Conservation (phyloP, 2,888 invertebrate genomes). For the Drosophila paramelanica region DNA sequence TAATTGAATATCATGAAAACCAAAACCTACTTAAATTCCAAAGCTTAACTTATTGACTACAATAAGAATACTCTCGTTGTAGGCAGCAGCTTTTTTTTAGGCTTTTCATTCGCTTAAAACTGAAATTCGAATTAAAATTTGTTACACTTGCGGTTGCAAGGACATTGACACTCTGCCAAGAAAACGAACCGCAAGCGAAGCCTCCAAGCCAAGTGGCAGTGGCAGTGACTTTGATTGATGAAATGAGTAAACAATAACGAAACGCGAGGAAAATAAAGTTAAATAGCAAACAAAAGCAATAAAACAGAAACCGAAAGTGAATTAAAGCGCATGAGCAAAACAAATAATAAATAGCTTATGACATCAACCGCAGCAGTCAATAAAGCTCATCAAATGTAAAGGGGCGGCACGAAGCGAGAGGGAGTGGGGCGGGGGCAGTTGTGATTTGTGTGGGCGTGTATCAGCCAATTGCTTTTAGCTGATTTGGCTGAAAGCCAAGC, state of each 20-base stretch:
- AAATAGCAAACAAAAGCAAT: slow-evolving; percentile 23
- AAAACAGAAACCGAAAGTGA: slow-evolving; percentile 61
- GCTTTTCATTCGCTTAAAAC: background rate
- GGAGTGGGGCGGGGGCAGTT: background rate
- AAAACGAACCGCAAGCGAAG: background rate
- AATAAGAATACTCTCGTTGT: background rate
- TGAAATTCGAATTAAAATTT: slow-evolving; percentile 44
- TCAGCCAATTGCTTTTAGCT: slow-evolving; percentile 25
- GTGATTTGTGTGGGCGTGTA: slow-evolving; percentile 42
- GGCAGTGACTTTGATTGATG: slow-evolving; percentile 64
- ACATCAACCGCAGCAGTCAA: slow-evolving; percentile 55
- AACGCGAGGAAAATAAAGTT: slow-evolving; percentile 43
- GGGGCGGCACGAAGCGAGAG: slow-evolving; percentile 1
- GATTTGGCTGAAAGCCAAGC: slow-evolving; percentile 46
- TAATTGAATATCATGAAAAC: too few relatives aligned
- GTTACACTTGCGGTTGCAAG: slow-evolving; percentile 51
- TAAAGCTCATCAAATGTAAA: slow-evolving; percentile 43
- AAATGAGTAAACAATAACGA: slow-evolving; percentile 51
- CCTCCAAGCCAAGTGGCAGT: slow-evolving; percentile 33
- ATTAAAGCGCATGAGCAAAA: slow-evolving; percentile 58
- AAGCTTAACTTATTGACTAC: background rate
- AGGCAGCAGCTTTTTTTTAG: background rate
- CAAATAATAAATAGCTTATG: slow-evolving; percentile 64
- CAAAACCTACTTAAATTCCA: too few relatives aligned
- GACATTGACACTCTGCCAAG: slow-evolving; percentile 58